Conservation (phyloP, 2,888 invertebrate species). For the Oscheius myriophilus region DNA sequence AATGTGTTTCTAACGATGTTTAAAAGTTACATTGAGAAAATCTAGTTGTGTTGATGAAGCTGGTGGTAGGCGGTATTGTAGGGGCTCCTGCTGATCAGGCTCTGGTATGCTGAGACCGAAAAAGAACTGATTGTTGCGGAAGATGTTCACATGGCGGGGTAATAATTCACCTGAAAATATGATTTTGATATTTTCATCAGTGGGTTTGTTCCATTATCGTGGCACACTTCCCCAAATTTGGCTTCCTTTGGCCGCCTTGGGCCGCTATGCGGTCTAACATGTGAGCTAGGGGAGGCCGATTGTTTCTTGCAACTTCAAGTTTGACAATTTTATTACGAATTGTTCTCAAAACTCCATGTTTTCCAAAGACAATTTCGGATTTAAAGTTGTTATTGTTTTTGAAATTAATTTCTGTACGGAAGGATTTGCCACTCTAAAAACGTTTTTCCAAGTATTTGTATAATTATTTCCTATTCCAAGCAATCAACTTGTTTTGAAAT, state of each 20-base stretch:
- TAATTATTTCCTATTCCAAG: too few species aligned
- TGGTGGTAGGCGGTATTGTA: slow-evolving; percentile 87
- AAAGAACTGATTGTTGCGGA: slow-evolving; percentile 93
- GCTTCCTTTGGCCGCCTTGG: not conserved
- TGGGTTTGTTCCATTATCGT: not conserved
- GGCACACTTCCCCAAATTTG: not conserved
- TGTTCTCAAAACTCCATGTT: too few species aligned
- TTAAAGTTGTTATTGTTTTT: too few species aligned
- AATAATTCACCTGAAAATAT: slow-evolving; percentile 81
- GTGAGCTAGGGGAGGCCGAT: too few species aligned
- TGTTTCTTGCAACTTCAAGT: too few species aligned
- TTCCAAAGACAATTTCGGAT: too few species aligned
- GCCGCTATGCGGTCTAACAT: not conserved
- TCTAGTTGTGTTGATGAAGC: slow-evolving; percentile 80
- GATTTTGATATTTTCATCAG: slow-evolving; percentile 1
- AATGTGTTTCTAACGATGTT: not conserved
- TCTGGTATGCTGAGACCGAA: slow-evolving; percentile 91
- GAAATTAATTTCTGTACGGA: too few species aligned
- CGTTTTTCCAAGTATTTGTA: too few species aligned
- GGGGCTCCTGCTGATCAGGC: slow-evolving; percentile 83
- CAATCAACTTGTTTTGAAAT: too few species aligned
- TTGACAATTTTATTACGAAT: too few species aligned
- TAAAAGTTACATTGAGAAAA: slow-evolving; percentile 80
- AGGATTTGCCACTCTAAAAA: too few species aligned
- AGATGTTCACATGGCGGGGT: slow-evolving; percentile 92